Percentiles rank a stretch among this genome's conserved stretches.
Conservation (phyloP, 92 coral and sea anemone species). For the Parazoanthus swiftii region DNA sequence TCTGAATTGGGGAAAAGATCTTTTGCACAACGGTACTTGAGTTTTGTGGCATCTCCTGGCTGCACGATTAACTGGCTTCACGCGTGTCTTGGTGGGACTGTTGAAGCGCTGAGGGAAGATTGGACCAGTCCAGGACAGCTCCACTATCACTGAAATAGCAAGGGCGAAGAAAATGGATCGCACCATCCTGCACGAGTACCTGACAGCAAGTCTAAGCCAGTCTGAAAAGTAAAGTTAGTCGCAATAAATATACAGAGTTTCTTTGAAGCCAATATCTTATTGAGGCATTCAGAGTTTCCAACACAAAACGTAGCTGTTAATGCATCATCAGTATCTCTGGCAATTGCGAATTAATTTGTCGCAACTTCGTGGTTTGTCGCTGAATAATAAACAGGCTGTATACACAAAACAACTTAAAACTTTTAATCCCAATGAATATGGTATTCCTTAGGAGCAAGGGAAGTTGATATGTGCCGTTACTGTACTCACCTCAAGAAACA, state of each 20-base stretch:
- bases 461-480: slow-evolving; percentile 19
- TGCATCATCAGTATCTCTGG: slow-evolving; percentile 15
- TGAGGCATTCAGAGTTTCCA: slow-evolving; percentile 8
- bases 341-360: slow-evolving; percentile 1
- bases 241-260: slow-evolving; percentile 24
- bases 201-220: slow-evolving; percentile 16
- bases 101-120: slow-evolving; percentile 12
- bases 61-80: not conserved
- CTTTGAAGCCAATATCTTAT: slow-evolving; percentile 39
- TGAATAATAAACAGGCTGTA: slow-evolving; percentile 24
- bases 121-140: slow-evolving; percentile 10
- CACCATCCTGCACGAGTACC: slow-evolving; percentile 24
- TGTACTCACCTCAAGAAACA: slow-evolving; percentile 19
- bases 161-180: slow-evolving; percentile 13
- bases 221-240: slow-evolving; percentile 18
- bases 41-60: slow-evolving; percentile 3
- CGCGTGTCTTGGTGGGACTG: not conserved
- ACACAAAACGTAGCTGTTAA: slow-evolving; percentile 37
- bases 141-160: not conserved
- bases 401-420: not conserved
- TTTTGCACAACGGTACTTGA: not conserved
- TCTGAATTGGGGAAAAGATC: slow-evolving; percentile 6
- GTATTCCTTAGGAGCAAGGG: not conserved
- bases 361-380: not conserved
- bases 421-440: not conserved